These are phyloP conservation scores for Callochromis pleurospilus DNA, from an alignment of 2,113 vertebrate species.

Conservation along the genomic window DNA sequence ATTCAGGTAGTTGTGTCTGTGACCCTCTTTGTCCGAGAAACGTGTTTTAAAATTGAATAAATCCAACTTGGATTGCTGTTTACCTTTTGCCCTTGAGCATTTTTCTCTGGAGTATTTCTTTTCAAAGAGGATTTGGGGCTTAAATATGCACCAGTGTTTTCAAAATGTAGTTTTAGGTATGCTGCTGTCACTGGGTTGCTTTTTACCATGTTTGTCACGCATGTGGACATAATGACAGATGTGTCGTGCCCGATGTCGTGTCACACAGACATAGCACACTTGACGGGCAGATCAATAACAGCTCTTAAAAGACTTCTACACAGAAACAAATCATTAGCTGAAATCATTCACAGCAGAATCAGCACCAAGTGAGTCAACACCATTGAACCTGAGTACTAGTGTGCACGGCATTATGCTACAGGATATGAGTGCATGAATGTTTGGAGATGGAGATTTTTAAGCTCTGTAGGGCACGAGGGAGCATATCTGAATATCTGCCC, in stretches of 20 bases:
- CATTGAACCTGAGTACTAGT: constrained; percentile 13
- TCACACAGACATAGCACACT: not conserved
- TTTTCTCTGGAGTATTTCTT: constrained; percentile 15
- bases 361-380: not conserved
- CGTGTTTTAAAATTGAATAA: not conserved
- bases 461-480: not conserved
- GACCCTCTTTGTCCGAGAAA: not conserved
- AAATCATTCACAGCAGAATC: constrained; percentile 13
- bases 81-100: not conserved
- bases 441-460: not conserved
- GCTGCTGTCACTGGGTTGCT: not conserved
- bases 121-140: constrained; percentile 46
- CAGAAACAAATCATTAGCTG: constrained; percentile 34
- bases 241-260: not conserved
- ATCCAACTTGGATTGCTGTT: constrained; percentile 2
- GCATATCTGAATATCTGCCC: not conserved
- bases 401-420: constrained; percentile 4
- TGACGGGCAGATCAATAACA: constrained; percentile 34
- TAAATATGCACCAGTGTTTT: constrained; percentile 13
- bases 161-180: not conserved
- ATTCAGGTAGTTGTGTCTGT: not conserved
- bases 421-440: not conserved
- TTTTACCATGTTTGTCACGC: not conserved
- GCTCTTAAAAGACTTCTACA: constrained; percentile 18
- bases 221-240: not conserved